Evolutionary conservation across 2,888 invertebrate species (phyloP), one percentile per base, ranked within the genome.

Genomic region (Spicauda simplicius): DNA sequence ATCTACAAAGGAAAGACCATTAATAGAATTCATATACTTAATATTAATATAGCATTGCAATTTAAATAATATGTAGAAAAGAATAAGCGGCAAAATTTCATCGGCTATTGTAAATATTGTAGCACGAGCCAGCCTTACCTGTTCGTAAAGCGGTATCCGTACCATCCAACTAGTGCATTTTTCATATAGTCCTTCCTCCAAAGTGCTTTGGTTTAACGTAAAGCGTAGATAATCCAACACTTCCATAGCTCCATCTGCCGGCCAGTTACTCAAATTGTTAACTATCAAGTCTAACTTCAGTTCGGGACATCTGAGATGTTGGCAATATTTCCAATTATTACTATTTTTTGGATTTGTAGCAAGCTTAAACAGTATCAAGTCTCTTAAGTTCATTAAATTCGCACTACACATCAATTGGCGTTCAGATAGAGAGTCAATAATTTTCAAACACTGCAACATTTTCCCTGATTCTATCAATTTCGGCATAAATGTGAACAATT

Each of bases 71-170:
- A 25, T 25, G 5, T 4, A 25, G 25, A 5, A 25, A 1, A 33
- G 10, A 33, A 10, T 4, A 33, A 33, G 33, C 6, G 33, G 7
- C 33, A 8, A 33, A 33, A 33, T 33, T 10, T 10, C 33, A 6
- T 8, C 33, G 10, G 10, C 7, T 33, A 8, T 8, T 8, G 3
- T 33, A 33, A 33, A 33, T 10, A 33, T 33, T 33, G 6, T 1
- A 8, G 33, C 33, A 33, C 33, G 8, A 8, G 25, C 25, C 4
- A 30, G 2, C 7, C 59, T 74, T 87, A 95, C 95, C 91, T 94
- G 91, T 68, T 95, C 94, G 78, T 95, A 96, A 1, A 96, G 85
- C 57, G 94, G 94, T 74, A 96, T 95, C 76, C 94, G 94, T n/a
- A 93, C 82, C 70, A 95, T 89, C 91, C 95, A 95, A 57, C 91